phyloP scores from a whole-genome alignment of 2,113 vertebrate genomes.

The Calypte anna region DNA sequence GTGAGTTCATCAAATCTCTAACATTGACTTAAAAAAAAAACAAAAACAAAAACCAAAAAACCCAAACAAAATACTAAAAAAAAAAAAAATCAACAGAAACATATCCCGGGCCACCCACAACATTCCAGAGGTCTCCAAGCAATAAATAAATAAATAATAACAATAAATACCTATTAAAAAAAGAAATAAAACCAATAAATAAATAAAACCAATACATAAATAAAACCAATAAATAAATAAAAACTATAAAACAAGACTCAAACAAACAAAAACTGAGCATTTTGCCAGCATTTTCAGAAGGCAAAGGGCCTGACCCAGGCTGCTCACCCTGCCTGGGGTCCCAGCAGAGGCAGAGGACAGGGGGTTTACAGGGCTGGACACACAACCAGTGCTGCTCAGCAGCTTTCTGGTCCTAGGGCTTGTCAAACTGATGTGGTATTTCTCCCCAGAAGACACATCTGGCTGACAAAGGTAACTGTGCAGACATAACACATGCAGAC shows the following conservation, averaged over 20 bases:
- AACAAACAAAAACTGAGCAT: constrained; percentile 32
- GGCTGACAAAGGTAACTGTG: constrained; percentile 34
- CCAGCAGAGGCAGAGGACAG: background rate
- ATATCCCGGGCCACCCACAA: constrained; percentile 31
- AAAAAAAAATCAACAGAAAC: background rate
- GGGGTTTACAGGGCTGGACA: background rate
- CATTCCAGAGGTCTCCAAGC: constrained; percentile 46
- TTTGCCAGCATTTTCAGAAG: background rate
- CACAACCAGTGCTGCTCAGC: background rate
- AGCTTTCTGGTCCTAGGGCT: background rate
- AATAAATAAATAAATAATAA: too few species aligned
- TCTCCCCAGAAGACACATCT: background rate
- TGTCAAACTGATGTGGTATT: constrained; percentile 22
- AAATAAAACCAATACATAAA: too few species aligned
- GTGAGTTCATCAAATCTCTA: background rate
- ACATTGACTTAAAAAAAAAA: background rate
- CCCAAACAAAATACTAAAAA: too few species aligned
- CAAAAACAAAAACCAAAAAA: too few species aligned
- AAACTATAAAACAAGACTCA: background rate
- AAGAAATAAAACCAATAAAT: background rate
- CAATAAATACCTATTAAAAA: too few species aligned
- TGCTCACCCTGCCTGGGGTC: background rate
- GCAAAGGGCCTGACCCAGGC: background rate
- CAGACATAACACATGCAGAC: constrained; percentile 27
- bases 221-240: too few species aligned